Conservation (phyloP, 37 sponge, comb jelly and placozoan genomes). For the Spongilla lacustris region DNA sequence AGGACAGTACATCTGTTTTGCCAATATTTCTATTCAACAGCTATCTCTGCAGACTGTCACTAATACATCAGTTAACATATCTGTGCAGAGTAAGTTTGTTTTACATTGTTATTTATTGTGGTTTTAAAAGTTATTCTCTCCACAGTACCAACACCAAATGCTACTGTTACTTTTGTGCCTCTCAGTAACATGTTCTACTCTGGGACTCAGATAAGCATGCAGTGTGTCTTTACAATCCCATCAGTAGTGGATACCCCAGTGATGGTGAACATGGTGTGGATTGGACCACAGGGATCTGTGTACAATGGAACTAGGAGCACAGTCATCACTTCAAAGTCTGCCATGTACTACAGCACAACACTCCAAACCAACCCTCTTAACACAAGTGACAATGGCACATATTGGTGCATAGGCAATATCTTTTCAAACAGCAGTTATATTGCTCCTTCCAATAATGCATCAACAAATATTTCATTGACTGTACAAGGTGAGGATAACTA, state of each 20-base stretch:
- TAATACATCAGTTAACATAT: too few relatives aligned
- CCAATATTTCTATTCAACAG: slow-evolving; percentile 8
- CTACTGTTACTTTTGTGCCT: too few relatives aligned
- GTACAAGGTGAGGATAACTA: neutral
- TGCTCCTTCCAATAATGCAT: neutral
- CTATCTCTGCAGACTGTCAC: neutral
- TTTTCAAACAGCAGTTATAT: neutral
- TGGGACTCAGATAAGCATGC: neutral
- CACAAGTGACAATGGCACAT: neutral
- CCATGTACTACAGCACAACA: neutral
- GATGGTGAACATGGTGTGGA: neutral
- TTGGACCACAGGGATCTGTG: neutral
- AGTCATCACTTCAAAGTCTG: neutral
- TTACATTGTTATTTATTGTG: too few relatives aligned
- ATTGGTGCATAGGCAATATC: neutral
- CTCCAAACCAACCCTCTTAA: neutral
- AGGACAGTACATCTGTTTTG: too few relatives aligned
- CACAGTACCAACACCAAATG: too few relatives aligned
- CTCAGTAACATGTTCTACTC: too few relatives aligned
- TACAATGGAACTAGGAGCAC: neutral
- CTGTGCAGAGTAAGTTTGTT: too few relatives aligned
- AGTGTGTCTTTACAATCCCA: neutral
- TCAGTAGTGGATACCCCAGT: neutral
- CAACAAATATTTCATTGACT: neutral
- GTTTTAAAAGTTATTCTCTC: too few relatives aligned